phyloP scores from a whole-genome alignment of 2,113 vertebrate species.

The Mesembrinibis cayennensis region DNA sequence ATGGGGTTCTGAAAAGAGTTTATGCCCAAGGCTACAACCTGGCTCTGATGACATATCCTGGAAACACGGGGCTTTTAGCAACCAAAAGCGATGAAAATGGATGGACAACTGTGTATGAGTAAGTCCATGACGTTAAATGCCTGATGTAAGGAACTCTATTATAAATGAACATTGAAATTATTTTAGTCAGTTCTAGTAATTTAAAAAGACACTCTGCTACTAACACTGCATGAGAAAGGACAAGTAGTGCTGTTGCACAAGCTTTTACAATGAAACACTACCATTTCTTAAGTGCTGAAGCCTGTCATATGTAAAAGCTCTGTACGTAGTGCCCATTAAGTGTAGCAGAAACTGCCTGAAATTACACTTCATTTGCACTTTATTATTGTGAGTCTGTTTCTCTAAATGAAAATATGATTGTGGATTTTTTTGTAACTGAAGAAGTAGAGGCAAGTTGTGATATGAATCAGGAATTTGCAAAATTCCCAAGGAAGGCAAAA shows the following conservation, averaged over 20 bases:
- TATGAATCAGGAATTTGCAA: neutral
- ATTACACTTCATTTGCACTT: neutral
- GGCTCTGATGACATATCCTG: slow-evolving; percentile 93
- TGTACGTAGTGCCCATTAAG: neutral
- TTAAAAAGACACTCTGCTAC: neutral
- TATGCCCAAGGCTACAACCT: slow-evolving; percentile 94
- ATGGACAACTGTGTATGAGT: slow-evolving; percentile 98
- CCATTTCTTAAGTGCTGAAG: neutral
- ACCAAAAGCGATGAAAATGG: slow-evolving; percentile 97
- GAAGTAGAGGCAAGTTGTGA: neutral
- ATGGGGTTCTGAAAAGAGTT: slow-evolving; percentile 90
- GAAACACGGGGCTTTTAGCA: slow-evolving; percentile 91
- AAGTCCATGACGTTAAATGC: slow-evolving; percentile 62
- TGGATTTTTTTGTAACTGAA: neutral
- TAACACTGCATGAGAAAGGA: neutral
- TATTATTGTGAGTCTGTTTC: neutral
- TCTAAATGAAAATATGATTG: neutral
- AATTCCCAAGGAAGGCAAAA: neutral
- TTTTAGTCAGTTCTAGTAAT: neutral
- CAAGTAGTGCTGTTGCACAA: neutral
- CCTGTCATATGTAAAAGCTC: neutral
- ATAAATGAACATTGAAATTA: neutral
- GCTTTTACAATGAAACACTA: neutral
- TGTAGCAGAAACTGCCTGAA: neutral
- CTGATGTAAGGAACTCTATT: neutral